Conservation (phyloP, 1,140 invertebrate species). For the Penaeus japonicus region DNA sequence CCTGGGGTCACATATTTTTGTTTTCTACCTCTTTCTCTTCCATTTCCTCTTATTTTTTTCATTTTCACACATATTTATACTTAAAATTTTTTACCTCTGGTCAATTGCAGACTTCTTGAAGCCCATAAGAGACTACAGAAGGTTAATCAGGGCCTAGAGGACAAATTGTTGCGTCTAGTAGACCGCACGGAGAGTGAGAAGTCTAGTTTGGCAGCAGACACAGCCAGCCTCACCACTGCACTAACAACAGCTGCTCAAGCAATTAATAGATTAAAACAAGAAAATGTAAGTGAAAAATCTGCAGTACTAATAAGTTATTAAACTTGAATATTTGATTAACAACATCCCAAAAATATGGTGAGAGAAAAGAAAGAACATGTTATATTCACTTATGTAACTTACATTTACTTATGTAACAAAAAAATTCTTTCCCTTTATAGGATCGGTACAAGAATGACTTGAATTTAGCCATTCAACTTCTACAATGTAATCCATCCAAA, state of each 20-base stretch:
- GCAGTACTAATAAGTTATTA: not conserved
- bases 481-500: conserved; percentile 94
- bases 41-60: too few relatives aligned
- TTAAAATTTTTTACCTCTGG: too few relatives aligned
- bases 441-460: conserved; percentile 94
- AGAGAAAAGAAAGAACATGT: too few relatives aligned
- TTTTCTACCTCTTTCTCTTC: too few relatives aligned
- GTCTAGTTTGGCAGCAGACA: conserved; percentile 83
- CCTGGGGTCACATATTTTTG: too few relatives aligned
- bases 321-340: not conserved
- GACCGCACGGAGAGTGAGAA: conserved; percentile 93
- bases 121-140: conserved; percentile 93
- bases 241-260: conserved; percentile 64
- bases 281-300: conserved; percentile 42
- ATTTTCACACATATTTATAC: too few relatives aligned
- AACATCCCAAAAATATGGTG: not conserved
- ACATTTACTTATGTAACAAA: too few relatives aligned
- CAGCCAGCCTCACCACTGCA: conserved; percentile 84
- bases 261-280: conserved; percentile 54
- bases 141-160: conserved; percentile 94
- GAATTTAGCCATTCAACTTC: conserved; percentile 88
- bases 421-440: conserved; percentile 74
- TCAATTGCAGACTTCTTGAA: conserved; percentile 76
- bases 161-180: conserved; percentile 91
- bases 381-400: too few relatives aligned